phyloP scores from a whole-genome alignment of 2,888 invertebrate genomes.

The Gryllus longicercus region DNA sequence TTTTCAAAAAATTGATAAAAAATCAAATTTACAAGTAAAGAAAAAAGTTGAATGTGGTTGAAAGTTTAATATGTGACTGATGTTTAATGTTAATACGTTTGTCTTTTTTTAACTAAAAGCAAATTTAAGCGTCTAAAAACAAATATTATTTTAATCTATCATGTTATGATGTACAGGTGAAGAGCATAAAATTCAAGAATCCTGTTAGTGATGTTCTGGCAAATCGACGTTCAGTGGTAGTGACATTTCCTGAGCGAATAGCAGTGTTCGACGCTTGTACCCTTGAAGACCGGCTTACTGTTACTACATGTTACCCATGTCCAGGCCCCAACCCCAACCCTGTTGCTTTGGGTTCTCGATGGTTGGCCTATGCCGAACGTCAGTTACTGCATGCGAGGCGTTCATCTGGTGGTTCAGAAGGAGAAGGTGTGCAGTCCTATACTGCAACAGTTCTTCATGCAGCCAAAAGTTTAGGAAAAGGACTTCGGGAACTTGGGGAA shows the following conservation, averaged over 20 bases:
- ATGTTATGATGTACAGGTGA: slow-evolving; percentile 57
- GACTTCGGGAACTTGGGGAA: slow-evolving; percentile 83
- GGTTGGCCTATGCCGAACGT: slow-evolving; percentile 71
- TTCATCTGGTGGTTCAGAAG: slow-evolving; percentile 64
- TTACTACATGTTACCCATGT: slow-evolving; percentile 81
- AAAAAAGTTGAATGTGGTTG: too few species aligned
- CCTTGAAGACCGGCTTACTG: slow-evolving; percentile 78
- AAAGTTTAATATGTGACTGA: too few species aligned
- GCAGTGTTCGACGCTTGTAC: slow-evolving; percentile 88
- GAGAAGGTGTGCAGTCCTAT: slow-evolving; percentile 71
- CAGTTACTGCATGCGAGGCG: slow-evolving; percentile 72
- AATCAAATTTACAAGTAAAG: too few species aligned
- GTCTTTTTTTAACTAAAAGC: too few species aligned
- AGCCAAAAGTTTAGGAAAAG: slow-evolving; percentile 89
- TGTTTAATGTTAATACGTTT: too few species aligned
- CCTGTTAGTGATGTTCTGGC: slow-evolving; percentile 82
- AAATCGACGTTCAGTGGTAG: slow-evolving; percentile 83
- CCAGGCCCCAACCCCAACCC: slow-evolving; percentile 77
- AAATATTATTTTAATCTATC: neutral
- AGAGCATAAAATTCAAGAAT: slow-evolving; percentile 89
- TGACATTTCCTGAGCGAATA: slow-evolving; percentile 84
- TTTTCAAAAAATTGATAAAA: too few species aligned
- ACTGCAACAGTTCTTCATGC: slow-evolving; percentile 93
- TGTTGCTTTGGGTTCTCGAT: slow-evolving; percentile 73
- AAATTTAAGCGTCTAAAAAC: too few species aligned